Base-by-base conservation (phyloP, 2,888 invertebrate genomes). In the Drosophila picticornis region DNA sequence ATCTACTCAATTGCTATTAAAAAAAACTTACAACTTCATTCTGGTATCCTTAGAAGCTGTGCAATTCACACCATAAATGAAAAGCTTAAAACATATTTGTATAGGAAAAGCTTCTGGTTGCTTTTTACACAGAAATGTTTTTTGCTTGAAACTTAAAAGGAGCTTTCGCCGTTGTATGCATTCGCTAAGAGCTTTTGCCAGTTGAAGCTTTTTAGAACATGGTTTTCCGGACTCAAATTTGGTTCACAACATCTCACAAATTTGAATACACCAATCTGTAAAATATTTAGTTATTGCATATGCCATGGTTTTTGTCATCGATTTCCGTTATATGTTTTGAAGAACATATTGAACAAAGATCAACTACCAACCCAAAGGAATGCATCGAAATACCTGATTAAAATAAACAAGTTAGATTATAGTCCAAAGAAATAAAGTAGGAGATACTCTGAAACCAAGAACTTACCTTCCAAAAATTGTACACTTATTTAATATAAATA, bases 121-220 rank as follows among this genome's bases (percentile, higher is more conserved):
- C 13, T 58, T 50, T 31, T 4, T 3, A 13, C 7, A 6, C 25
- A 11, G 27, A 25, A 2, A 0, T 25, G 11, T 6, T 25, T 19
- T 19, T 11, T 1, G 6, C 3, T 9, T 2, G 13, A 43, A 34
- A 13, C 36, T 46, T 57, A 29, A 0, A 13, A 31, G 9, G 34
- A 13, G 13, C 48, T 16, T 34, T n/a, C 19, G 3, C 7, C 27
- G 2, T 19, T 13, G 1, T 10, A 4, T 11, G 19, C 19, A 43
- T 16, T 31, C 5, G 22, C 34, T 67, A 25, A 69, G 6, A 59
- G 59, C 59, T 68, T 59, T 36, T 36, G 1, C 1, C 11, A 27
- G 13, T 4, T 4, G 10, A 48, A 60, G 38, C 52, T 68, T 13
- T 46, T 60, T 60, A 60, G 57, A 36, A 50, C 16, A 50, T 27